Evolutionary conservation across 2,113 vertebrate genomes (phyloP).

Genomic region (Pristiophorus japonicus): DNA sequence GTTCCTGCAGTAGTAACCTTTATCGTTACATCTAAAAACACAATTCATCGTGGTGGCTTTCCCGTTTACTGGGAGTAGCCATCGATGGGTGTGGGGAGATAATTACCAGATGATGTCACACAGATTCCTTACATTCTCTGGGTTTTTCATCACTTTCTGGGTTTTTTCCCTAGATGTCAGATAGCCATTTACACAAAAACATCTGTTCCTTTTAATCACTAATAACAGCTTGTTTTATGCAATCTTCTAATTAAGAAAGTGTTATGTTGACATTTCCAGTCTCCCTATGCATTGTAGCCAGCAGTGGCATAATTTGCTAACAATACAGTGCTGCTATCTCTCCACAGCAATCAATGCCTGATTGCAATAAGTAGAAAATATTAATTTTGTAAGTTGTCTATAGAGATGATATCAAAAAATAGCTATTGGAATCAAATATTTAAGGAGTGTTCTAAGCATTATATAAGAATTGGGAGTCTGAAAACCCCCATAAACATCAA

Average conservation of each 20-base stretch:
- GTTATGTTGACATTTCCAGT: slow-evolving; percentile 10
- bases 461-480: neutral
- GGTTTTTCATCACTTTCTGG: neutral
- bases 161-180: neutral
- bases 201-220: neutral
- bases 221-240: slow-evolving; percentile 13
- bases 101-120: neutral
- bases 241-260: slow-evolving; percentile 25
- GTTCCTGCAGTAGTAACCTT: neutral
- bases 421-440: neutral
- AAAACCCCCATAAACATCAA: neutral
- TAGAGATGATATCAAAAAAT: neutral
- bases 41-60: neutral
- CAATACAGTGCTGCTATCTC: neutral
- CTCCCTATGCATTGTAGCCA: neutral
- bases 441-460: neutral
- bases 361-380: neutral
- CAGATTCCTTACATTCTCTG: neutral
- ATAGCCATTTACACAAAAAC: slow-evolving; percentile 10
- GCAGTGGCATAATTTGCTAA: neutral
- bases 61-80: neutral
- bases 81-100: neutral
- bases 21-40: neutral
- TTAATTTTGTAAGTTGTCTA: neutral
- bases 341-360: neutral